These are phyloP conservation scores for Peromyscus eremicus DNA, from an alignment of 2,797 vertebrate genomes.

Conservation along the genomic window DNA sequence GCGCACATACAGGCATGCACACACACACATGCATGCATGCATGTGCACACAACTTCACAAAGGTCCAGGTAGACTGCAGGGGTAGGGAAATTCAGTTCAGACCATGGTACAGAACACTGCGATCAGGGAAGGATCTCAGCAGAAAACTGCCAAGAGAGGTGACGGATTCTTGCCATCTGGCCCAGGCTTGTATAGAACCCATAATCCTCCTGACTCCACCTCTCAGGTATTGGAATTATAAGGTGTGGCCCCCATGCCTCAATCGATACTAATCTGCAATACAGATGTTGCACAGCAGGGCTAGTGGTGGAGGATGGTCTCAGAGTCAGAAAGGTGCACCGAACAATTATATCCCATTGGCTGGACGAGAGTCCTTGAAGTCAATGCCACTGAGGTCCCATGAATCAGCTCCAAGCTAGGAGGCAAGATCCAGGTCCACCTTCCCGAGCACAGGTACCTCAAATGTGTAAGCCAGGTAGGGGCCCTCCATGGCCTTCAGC, in stretches of 20 bases:
- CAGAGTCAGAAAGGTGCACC: not conserved
- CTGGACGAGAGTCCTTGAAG: not conserved
- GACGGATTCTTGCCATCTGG: not conserved
- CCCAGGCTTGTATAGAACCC: not conserved
- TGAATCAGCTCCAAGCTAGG: not conserved
- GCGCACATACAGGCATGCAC: too few relatives aligned
- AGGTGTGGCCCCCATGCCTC: not conserved
- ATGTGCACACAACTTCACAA: not conserved
- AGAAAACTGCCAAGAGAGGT: not conserved
- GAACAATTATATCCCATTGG: not conserved
- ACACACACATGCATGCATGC: not conserved
- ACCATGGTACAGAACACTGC: not conserved
- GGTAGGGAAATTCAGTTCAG: not conserved
- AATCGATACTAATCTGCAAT: not conserved
- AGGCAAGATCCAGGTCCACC: rapidly evolving
- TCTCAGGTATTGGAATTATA: not conserved
- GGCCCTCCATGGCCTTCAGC: not conserved
- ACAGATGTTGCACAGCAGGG: not conserved
- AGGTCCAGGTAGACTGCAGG: not conserved
- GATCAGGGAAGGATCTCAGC: not conserved
- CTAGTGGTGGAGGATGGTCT: not conserved
- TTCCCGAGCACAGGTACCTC: not conserved
- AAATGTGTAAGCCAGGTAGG: not conserved
- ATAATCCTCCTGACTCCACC: not conserved
- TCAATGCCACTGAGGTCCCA: not conserved